Base-by-base conservation (phyloP, 2,113 vertebrate species). In the Catharus minimus region DNA sequence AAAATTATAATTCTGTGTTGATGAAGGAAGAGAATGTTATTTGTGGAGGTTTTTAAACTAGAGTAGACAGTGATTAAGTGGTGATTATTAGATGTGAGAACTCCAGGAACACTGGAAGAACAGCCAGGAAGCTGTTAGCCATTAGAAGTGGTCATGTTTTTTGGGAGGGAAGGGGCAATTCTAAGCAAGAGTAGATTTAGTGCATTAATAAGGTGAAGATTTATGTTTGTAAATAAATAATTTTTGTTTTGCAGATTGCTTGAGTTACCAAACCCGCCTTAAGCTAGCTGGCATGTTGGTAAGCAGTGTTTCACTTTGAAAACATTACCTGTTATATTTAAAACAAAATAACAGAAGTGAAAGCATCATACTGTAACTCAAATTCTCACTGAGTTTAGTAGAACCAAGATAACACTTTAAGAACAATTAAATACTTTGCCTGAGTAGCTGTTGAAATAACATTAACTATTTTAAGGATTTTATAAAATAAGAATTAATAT, bases 231-330 rank as follows among this genome's bases (percentile, higher is more conserved):
- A 62, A 92, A 62, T 60, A 92, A 91, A 33, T 39, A 13, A 12
- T 47, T 43, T 96, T 67, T 91, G 27, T 90, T 95, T 94, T 94
- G 81, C 96, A 99, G 99, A 99, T 96, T 99, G 99, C 90, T 95
- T 99, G 97, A 97, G 98, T 89, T 96, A 98, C 75, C 98, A 98
- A 94, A 99, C 98, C 9, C 98, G 98, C 86, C 98, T 98, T 94
- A 99, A 99, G 89, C 93, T 99, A 47, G 98, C 99, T 60, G 99
- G 98, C 89, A 99, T 99, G 99, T 96, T 99, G 99, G 99, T 99
- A 98, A 98, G 99, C 64, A 87, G 47, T 11, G 19, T 62, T 92
- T 94, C 46, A 30, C 75, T 96, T 90, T 94, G 28, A 81, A 87
- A 81, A 65, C 68, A 75, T 74, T 91, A n/a, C 38, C 36, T 50